phyloP scores from a whole-genome alignment of 2,113 vertebrate species.

The crab-eating macaque (Macaca fascicularis) region T2T-MFA8v1.1 NC_088376.1:81422501-81423000 shows the following conservation, averaged over 20 bases:
- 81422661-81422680: not conserved
- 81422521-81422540: not conserved
- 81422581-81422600: not conserved
- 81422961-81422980: not conserved
- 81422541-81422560: not conserved
- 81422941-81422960: not conserved
- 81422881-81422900: not conserved
- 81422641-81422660: not conserved
- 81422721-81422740: not conserved
- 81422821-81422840: not conserved
- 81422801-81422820: not conserved
- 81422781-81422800: not conserved
- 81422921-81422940: not conserved
- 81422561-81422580: not conserved
- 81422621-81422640: not conserved
- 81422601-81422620: not conserved
- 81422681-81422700: not conserved
- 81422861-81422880: not conserved
- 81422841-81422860: not conserved
- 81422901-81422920: not conserved
- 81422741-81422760: not conserved
- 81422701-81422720: not conserved
- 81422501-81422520: constrained; percentile 70
- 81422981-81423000: not conserved
- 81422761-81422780: not conserved